phyloP scores from a whole-genome alignment of 2,797 vertebrate species.

The Sebastes ruberrimus region DNA sequence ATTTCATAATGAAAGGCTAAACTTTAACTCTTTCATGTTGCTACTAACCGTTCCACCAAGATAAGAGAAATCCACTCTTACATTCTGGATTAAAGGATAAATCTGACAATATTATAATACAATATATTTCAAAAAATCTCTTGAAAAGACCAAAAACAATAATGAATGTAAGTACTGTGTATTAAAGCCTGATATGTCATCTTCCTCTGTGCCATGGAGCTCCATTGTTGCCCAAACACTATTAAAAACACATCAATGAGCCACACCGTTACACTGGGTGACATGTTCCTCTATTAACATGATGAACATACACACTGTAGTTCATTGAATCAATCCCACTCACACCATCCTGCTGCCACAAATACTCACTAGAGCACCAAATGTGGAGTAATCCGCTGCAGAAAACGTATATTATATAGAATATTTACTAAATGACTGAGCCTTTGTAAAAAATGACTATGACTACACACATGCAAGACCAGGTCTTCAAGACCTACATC shows the following conservation, averaged over 20 bases:
- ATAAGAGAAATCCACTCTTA: background rate
- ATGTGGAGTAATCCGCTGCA: background rate
- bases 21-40: no score
- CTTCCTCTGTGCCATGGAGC: no score
- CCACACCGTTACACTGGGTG: no score
- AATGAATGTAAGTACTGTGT: background rate
- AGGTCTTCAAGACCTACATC: background rate
- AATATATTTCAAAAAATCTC: no score
- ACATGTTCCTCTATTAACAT: fast-evolving
- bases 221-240: no score
- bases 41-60: background rate
- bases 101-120: background rate
- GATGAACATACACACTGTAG: background rate
- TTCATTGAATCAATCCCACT: fast-evolving
- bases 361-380: background rate
- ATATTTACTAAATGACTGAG: background rate
- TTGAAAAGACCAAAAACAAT: background rate
- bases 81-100: background rate
- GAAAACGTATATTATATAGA: no score
- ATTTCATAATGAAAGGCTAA: no score
- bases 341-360: background rate
- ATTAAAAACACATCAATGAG: no score
- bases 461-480: no score
- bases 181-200: no score
- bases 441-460: background rate